Evolutionary conservation across 2,888 invertebrate species (phyloP).

Genomic region (Cataglyphis altisquamis): DNA sequence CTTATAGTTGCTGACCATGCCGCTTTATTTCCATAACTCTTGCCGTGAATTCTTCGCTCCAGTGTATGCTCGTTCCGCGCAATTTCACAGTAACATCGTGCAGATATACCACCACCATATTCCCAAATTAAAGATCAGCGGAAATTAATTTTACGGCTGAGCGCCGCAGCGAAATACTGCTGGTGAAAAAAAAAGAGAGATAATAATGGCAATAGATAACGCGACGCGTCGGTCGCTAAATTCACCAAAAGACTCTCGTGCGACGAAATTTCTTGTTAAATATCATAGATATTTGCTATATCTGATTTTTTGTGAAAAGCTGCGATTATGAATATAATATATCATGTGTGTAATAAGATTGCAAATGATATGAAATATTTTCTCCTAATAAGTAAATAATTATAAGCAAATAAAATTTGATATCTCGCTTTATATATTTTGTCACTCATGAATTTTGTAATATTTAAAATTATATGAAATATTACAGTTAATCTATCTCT

Average conservation of each 20-base stretch:
- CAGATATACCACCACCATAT: constrained; percentile 2
- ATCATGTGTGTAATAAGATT: background rate
- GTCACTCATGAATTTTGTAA: background rate
- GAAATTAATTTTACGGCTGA: constrained; percentile 59
- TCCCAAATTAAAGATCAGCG: constrained; percentile 60
- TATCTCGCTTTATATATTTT: constrained; percentile 2
- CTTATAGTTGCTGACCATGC: constrained; percentile 42
- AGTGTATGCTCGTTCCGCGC: constrained; percentile 43
- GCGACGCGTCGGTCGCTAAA: background rate
- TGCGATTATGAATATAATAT: constrained; percentile 16
- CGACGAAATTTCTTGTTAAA: constrained; percentile 24
- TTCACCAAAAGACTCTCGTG: background rate
- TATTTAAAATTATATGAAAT: background rate
- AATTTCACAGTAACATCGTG: constrained; percentile 49
- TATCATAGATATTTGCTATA: background rate
- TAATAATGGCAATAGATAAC: constrained; percentile 46
- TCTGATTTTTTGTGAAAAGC: background rate
- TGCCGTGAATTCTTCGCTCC: constrained; percentile 37
- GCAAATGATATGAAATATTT: background rate
- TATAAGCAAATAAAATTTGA: constrained; percentile 6
- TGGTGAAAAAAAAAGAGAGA: background rate
- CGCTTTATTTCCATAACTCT: constrained; percentile 69
- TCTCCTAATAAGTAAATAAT: background rate
- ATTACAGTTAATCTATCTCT: background rate
- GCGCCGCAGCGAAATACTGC: constrained; percentile 15